Base-by-base conservation (phyloP, 2,888 invertebrate species). In the Scotopteryx bipunctaria region DNA sequence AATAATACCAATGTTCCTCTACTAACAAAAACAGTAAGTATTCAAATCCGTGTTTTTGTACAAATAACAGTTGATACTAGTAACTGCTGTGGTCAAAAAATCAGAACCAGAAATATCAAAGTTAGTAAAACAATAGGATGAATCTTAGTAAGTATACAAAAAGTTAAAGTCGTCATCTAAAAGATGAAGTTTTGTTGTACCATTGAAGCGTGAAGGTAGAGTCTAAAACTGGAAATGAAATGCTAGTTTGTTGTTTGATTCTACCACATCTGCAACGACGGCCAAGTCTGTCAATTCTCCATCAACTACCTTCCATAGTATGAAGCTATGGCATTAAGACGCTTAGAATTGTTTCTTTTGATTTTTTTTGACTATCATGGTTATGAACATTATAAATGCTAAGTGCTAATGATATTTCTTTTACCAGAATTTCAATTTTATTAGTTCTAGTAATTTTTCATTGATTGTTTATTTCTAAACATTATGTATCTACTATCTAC, bases 101-200 rank as follows among this genome's bases (percentile, higher is more conserved):
- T 4, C 13, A 29, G 5, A 31, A 31, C 5, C 9, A 9, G 35
- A 17, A 27, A 17, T 3, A 19, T 35, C 9, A 38, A 2, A 33
- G 33, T 25, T 14, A 23, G 25, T 38, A 19, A 44, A 38, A 25
- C 50, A 35, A 44, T 23, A 32, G 36, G 2, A 23, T 27, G 35
- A 15, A 23, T 46, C 11, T 33, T 19, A 32, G 13, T 13, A 43
- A 32, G 13, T 13, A 43, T 33, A 42, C 38, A 11, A 67, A 70
- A 71, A 69, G 69, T 67, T 67, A 50, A 57, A 66, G 31, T 71
- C 73, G 71, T 74, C 67, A 66, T 66, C 46, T 40, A 13, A 44
- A 15, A 55, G 63, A 65, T 64, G 56, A 63, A 58, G n/a, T 66
- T 65, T 53, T 64, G 66, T 45, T 49, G 32, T 57, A 48, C 32